Evolutionary conservation across 1,140 invertebrate species (phyloP).

Genomic region (Colletes latitarsis): DNA sequence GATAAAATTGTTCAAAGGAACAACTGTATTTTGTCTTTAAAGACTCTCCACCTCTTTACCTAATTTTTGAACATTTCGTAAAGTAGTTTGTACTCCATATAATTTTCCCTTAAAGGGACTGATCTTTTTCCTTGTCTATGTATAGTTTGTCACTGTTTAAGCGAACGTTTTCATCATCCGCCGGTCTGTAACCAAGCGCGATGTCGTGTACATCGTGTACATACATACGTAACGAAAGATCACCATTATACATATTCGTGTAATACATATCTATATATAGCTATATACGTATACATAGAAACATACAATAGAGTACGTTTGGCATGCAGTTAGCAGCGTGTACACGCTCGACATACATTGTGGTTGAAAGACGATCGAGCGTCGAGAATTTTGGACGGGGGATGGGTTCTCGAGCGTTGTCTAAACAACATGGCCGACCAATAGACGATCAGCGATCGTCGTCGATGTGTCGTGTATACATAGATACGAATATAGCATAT

Average conservation of each 20-base stretch:
- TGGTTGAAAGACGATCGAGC: constrained; percentile 18
- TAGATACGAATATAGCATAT: constrained; percentile 18
- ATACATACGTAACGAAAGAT: constrained; percentile 40
- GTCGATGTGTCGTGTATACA: constrained; percentile 35
- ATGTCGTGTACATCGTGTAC: constrained; percentile 54
- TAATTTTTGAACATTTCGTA: too few relatives aligned
- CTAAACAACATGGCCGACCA: constrained; percentile 38
- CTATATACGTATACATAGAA: constrained; percentile 45
- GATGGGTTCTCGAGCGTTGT: constrained; percentile 26
- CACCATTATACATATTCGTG: constrained; percentile 58
- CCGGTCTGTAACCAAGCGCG: constrained; percentile 38
- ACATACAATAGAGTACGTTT: constrained; percentile 72
- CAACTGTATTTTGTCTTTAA: too few relatives aligned
- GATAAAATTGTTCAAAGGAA: too few relatives aligned
- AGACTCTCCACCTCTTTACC: too few relatives aligned
- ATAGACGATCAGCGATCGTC: constrained; percentile 47
- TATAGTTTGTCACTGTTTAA: too few relatives aligned
- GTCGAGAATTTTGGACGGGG: constrained; percentile 26
- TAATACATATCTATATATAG: constrained; percentile 37
- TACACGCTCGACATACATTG: constrained; percentile 57
- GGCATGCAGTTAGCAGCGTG: constrained; percentile 78
- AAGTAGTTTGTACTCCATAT: too few relatives aligned
- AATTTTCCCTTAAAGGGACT: too few relatives aligned
- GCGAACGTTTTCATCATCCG: constrained; percentile 13
- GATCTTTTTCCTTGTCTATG: too few relatives aligned